Conservation (phyloP, 2,888 invertebrate genomes). For the Agonopterix heracliana region DNA sequence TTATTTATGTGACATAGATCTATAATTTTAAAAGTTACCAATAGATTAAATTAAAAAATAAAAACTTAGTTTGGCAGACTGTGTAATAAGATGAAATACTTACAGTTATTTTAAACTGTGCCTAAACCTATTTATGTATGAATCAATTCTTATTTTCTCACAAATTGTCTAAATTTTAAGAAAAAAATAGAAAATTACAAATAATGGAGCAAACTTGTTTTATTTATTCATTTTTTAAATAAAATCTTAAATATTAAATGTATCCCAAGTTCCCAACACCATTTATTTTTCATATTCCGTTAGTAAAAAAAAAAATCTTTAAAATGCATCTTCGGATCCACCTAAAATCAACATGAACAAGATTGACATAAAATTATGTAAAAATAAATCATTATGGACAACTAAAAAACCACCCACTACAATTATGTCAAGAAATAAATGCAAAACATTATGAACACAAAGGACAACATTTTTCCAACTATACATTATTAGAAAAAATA, state of each 20-base stretch:
- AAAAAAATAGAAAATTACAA: conserved; percentile 64
- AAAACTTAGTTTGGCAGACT: conserved; percentile 25
- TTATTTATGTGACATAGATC: conserved; percentile 67
- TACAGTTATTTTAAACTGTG: conserved; percentile 58
- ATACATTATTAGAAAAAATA: background rate
- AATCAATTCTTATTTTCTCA: conserved; percentile 40
- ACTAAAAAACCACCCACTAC: too few relatives aligned
- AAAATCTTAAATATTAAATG: conserved; percentile 7
- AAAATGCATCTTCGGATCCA: conserved; percentile 14
- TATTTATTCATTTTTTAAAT: conserved; percentile 21
- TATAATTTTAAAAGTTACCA: conserved; percentile 68
- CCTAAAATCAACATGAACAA: conserved; percentile 20
- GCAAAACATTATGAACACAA: conserved; percentile 3
- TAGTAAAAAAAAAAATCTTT: conserved; percentile 13
- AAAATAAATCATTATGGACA: too few relatives aligned
- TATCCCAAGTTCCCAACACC: conserved; percentile 26
- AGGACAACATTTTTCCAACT: too few relatives aligned
- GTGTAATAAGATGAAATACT: conserved; percentile 26
- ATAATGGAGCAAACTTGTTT: conserved; percentile 26
- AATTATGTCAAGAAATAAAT: conserved; percentile 10
- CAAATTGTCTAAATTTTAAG: conserved; percentile 62
- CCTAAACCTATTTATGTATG: conserved; percentile 54
- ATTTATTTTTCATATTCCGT: conserved; percentile 22
- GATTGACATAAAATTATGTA: conserved; percentile 1
- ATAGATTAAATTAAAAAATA: conserved; percentile 46